These are phyloP conservation scores for Gadus chalcogrammus DNA, from an alignment of 2,113 vertebrate species.

Conservation along the genomic window DNA sequence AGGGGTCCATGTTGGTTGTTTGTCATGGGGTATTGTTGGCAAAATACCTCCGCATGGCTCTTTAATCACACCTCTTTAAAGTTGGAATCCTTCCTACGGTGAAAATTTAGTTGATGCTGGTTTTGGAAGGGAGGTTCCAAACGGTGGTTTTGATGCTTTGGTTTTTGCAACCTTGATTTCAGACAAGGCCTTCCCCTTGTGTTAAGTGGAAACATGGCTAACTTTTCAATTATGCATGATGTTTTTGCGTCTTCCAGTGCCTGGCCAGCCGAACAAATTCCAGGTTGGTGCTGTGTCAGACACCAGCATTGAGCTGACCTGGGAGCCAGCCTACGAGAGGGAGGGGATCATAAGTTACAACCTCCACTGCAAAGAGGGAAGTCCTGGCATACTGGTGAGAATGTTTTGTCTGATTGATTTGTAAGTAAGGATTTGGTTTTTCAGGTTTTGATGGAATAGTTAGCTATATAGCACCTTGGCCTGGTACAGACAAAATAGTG, in stretches of 20 bases:
- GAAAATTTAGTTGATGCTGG: too few relatives aligned
- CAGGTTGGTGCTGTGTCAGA: constrained; percentile 88
- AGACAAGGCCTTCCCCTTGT: too few relatives aligned
- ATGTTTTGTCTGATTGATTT: background rate
- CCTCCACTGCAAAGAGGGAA: constrained; percentile 83
- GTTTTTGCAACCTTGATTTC: too few relatives aligned
- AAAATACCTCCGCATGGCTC: background rate
- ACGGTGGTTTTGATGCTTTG: too few relatives aligned
- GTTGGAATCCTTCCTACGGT: too few relatives aligned
- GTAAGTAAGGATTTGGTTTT: background rate
- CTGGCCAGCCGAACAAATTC: constrained; percentile 94
- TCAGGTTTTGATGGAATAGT: background rate
- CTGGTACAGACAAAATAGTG: background rate
- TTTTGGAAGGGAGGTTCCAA: too few relatives aligned
- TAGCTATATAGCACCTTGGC: background rate
- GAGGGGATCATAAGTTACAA: constrained; percentile 92
- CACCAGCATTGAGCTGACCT: constrained; percentile 86
- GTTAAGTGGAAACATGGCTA: too few relatives aligned
- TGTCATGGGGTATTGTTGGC: background rate
- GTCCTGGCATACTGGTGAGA: constrained; percentile 78
- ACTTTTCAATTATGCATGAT: background rate
- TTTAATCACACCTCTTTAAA: too few relatives aligned
- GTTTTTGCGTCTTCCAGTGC: constrained; percentile 74
- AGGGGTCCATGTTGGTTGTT: constrained; percentile 31
- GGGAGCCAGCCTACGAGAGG: constrained; percentile 87